Evolutionary conservation across 2,888 invertebrate species (phyloP).

Genomic region (Boloria euphrosyne): DNA sequence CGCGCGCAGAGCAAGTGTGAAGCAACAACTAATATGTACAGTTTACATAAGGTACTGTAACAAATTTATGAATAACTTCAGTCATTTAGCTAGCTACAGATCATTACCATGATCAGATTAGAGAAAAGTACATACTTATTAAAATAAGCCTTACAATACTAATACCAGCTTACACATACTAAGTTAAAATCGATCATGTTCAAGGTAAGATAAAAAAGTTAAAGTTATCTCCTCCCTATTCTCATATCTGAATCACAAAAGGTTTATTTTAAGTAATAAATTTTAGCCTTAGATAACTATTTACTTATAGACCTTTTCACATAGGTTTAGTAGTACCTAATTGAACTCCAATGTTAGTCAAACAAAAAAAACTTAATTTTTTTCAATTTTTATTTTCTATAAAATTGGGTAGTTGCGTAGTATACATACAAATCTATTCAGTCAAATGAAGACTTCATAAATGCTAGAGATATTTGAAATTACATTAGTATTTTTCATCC

Average conservation of each 20-base stretch:
- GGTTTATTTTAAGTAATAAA: too few species aligned
- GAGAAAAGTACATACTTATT: too few species aligned
- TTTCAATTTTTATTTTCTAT: constrained; percentile 74
- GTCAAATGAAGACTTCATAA: constrained; percentile 71
- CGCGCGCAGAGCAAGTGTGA: too few species aligned
- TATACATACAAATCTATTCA: constrained; percentile 73
- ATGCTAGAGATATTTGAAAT: constrained; percentile 59
- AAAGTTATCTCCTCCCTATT: not conserved
- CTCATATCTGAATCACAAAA: too few species aligned
- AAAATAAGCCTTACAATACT: not conserved
- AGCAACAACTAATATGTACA: too few species aligned
- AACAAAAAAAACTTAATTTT: constrained; percentile 35
- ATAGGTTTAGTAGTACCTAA: too few species aligned
- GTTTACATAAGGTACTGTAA: too few species aligned
- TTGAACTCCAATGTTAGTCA: not conserved
- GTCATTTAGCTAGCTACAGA: too few species aligned
- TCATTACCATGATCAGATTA: too few species aligned
- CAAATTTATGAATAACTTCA: too few species aligned
- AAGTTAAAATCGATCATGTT: not conserved
- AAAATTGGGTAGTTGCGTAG: constrained; percentile 60
- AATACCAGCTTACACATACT: not conserved
- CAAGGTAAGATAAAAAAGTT: not conserved
- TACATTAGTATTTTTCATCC: constrained; percentile 45
- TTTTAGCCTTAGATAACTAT: too few species aligned
- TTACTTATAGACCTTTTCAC: too few species aligned